Percentiles rank a stretch among this genome's conserved stretches.
Conservation (phyloP, 1,140 invertebrate species). For the Catajapyx aquilonaris region DNA sequence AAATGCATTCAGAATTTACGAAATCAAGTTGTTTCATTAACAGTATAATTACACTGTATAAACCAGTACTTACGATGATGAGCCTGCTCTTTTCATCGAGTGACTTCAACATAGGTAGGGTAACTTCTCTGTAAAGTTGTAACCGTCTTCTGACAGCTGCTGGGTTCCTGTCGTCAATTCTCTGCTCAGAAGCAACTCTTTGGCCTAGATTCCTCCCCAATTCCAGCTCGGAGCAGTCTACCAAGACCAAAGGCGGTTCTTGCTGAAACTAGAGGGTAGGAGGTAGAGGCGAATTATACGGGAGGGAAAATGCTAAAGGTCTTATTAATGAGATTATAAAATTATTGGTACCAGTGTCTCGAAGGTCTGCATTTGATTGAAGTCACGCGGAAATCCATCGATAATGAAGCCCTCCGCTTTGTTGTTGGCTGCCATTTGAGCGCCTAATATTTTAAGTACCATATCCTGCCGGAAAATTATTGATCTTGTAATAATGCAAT, state of each 20-base stretch:
- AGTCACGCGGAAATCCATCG: slow-evolving; percentile 72
- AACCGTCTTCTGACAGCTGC: slow-evolving; percentile 58
- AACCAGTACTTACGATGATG: slow-evolving; percentile 41
- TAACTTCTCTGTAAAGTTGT: slow-evolving; percentile 62
- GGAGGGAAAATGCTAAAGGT: neutral
- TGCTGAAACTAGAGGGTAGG: slow-evolving; percentile 39
- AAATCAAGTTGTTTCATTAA: neutral
- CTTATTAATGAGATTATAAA: slow-evolving; percentile 10
- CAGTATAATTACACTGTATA: neutral
- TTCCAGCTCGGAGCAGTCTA: slow-evolving; percentile 71
- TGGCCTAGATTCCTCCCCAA: slow-evolving; percentile 31
- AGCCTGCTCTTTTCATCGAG: slow-evolving; percentile 56
- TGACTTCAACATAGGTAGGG: slow-evolving; percentile 64
- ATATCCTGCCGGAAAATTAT: too few relatives aligned
- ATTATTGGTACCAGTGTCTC: slow-evolving; percentile 53
- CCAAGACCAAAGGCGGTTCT: slow-evolving; percentile 45
- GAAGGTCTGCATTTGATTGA: slow-evolving; percentile 63
- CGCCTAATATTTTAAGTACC: slow-evolving; percentile 40
- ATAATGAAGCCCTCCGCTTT: slow-evolving; percentile 51
- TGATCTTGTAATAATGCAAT: too few relatives aligned
- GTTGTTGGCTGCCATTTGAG: slow-evolving; percentile 29
- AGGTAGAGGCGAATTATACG: neutral
- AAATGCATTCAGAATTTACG: neutral
- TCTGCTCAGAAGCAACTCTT: slow-evolving; percentile 21
- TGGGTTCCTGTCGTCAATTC: slow-evolving; percentile 54